A percentile compares a stretch with the other conserved stretches of the same genome.
phyloP scores from a whole-genome alignment of 2,113 vertebrate genomes.

The Brachirus orientalis region DNA sequence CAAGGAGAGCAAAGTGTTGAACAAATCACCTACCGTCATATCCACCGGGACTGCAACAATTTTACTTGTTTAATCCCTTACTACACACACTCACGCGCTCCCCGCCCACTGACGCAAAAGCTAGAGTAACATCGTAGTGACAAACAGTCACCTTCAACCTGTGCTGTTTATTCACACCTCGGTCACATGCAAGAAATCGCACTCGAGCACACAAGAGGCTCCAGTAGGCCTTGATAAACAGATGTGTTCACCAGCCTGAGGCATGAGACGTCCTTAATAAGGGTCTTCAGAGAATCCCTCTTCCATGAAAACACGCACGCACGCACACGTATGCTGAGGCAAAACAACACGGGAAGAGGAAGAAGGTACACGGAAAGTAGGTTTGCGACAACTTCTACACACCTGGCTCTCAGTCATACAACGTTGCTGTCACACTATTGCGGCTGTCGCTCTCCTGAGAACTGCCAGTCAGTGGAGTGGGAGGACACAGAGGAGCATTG shows the following conservation, averaged over 20 bases:
- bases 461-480: conserved; percentile 43
- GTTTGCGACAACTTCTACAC: conserved; percentile 51
- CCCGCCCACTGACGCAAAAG: conserved; percentile 24
- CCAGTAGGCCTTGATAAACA: conserved; percentile 65
- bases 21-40: conserved; percentile 55
- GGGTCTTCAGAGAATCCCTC: conserved; percentile 63
- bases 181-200: conserved; percentile 32
- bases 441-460: conserved; percentile 58
- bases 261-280: conserved; percentile 67
- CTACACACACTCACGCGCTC: conserved; percentile 14
- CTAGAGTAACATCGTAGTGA: conserved; percentile 42
- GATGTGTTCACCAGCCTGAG: conserved; percentile 60
- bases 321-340: neutral
- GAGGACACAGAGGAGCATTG: conserved; percentile 3
- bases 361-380: conserved; percentile 44
- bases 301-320: conserved; percentile 32
- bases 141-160: conserved; percentile 64
- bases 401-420: conserved; percentile 46
- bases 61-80: conserved; percentile 16
- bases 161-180: conserved; percentile 60
- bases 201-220: conserved; percentile 35
- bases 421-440: conserved; percentile 53
- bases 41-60: conserved; percentile 6
- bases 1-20: conserved; percentile 36
- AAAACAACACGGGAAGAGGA: conserved; percentile 12